Percentiles rank a stretch among this genome's conserved stretches.
Evolutionary conservation across 2,797 vertebrate genomes (phyloP).

Genomic region (Lithobates pipiens): DNA sequence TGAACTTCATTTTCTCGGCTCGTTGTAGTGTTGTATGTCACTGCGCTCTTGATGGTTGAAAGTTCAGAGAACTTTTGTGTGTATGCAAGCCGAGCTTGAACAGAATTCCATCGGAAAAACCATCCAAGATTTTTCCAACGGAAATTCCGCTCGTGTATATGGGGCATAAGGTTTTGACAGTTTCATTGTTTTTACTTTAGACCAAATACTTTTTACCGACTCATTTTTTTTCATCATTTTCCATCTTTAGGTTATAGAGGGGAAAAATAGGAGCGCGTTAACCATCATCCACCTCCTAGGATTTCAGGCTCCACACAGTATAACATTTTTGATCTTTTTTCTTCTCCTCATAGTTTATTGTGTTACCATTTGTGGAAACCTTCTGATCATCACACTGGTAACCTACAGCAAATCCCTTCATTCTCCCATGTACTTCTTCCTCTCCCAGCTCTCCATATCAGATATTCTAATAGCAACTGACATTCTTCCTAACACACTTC

Average conservation of each 20-base stretch:
- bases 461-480: background rate
- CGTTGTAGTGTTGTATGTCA: too few species aligned
- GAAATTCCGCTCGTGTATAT: too few species aligned
- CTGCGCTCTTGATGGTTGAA: too few species aligned
- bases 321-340: background rate
- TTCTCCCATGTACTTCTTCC: background rate
- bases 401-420: background rate
- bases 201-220: background rate
- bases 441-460: background rate
- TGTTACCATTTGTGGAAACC: background rate
- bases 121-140: too few species aligned
- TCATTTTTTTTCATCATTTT: background rate
- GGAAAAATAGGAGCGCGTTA: background rate
- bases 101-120: too few species aligned
- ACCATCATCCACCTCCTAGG: background rate
- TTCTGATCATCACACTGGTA: background rate
- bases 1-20: too few species aligned
- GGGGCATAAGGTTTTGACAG: too few species aligned
- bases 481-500: background rate
- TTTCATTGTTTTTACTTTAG: too few species aligned
- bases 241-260: background rate
- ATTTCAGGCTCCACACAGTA: background rate
- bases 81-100: too few species aligned
- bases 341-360: background rate
- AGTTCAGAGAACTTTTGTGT: too few species aligned